Conservation (phyloP, 2,113 vertebrate species). For the Ammodytes marinus region DNA sequence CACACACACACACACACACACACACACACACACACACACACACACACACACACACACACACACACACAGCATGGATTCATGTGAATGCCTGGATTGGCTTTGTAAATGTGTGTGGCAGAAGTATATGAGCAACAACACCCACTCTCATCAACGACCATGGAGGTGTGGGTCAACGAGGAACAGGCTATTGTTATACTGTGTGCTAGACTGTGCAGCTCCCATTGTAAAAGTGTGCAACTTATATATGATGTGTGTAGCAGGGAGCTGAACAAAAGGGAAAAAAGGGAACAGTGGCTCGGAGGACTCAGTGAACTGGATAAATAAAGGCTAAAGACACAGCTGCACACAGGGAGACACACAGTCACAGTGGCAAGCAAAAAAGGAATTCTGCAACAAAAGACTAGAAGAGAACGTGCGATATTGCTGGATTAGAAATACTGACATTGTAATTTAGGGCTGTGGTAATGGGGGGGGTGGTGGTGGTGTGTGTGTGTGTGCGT, state of each 20-base stretch:
- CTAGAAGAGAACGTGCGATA: background rate
- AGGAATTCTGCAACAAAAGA: slow-evolving; percentile 10
- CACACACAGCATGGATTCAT: slow-evolving; percentile 17
- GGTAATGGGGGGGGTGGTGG: slow-evolving; percentile 1
- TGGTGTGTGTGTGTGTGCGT: slow-evolving; percentile 17
- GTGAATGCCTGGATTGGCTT: slow-evolving; percentile 36
- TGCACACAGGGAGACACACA: background rate
- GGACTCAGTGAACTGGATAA: slow-evolving; percentile 29
- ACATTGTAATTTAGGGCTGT: slow-evolving; percentile 46
- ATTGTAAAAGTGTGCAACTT: slow-evolving; percentile 36
- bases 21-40: slow-evolving; percentile 24
- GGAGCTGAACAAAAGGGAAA: slow-evolving; percentile 22
- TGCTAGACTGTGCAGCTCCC: slow-evolving; percentile 7
- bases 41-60: slow-evolving; percentile 32
- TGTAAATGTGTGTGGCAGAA: slow-evolving; percentile 40
- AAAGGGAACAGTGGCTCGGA: slow-evolving; percentile 35
- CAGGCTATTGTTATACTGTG: slow-evolving; percentile 24
- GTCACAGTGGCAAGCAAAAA: slow-evolving; percentile 23
- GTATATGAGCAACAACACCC: slow-evolving; percentile 24
- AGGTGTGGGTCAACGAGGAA: slow-evolving; percentile 29
- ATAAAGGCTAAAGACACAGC: slow-evolving; percentile 27
- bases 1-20: slow-evolving; percentile 41
- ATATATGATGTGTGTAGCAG: slow-evolving; percentile 26
- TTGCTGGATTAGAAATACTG: slow-evolving; percentile 39
- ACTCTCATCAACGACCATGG: background rate